phyloP scores from a whole-genome alignment of 1,140 invertebrate species.

The Scaptomyza graminum region DNA sequence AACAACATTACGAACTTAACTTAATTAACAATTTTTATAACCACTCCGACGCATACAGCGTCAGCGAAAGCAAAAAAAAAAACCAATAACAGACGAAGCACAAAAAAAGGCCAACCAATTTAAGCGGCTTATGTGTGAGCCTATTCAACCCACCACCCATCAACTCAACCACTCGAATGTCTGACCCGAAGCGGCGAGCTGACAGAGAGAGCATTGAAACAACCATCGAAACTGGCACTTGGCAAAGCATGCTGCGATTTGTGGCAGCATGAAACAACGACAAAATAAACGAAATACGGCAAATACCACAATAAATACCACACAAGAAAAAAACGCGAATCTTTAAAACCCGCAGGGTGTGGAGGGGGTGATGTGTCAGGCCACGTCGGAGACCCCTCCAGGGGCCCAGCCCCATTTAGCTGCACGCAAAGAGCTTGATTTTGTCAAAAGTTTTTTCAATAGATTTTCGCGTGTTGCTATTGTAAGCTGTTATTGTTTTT shows the following conservation, averaged over 20 bases:
- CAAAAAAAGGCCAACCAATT: constrained; percentile 55
- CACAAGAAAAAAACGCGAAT: constrained; percentile 68
- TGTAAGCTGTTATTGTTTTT: constrained; percentile 38
- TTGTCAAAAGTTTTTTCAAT: constrained; percentile 55
- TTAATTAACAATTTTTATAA: constrained; percentile 74
- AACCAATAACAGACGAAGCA: constrained; percentile 37
- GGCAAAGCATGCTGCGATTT: constrained; percentile 34
- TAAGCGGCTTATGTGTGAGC: constrained; percentile 58
- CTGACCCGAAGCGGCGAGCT: background rate
- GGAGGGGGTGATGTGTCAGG: background rate
- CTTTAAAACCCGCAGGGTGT: constrained; percentile 43
- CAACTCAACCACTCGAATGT: background rate
- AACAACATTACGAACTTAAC: constrained; percentile 69
- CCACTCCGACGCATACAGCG: constrained; percentile 19
- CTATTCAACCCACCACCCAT: background rate
- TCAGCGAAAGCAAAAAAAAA: constrained; percentile 39
- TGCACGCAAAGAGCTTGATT: constrained; percentile 51
- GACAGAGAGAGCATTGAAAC: constrained; percentile 5
- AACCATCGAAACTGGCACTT: constrained; percentile 30
- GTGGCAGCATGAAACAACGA: constrained; percentile 8
- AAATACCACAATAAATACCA: constrained; percentile 72
- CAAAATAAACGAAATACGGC: no score
- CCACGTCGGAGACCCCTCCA: background rate
- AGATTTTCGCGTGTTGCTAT: constrained; percentile 49
- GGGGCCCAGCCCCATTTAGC: constrained; percentile 27